Evolutionary conservation across 2,888 invertebrate genomes (phyloP).

Genomic region (Spicauda simplicius): DNA sequence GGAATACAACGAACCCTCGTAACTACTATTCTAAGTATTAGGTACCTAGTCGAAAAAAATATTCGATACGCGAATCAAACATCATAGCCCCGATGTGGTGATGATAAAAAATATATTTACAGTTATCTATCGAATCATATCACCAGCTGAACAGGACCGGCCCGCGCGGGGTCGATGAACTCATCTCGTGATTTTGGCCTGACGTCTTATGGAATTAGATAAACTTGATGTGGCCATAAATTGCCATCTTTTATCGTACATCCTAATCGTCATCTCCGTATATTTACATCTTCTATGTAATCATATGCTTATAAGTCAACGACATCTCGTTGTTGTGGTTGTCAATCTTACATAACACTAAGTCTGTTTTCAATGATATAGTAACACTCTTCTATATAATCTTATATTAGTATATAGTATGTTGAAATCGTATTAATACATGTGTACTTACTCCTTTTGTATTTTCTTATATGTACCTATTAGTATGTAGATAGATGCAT

Average conservation of each 20-base stretch:
- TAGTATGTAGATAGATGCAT: too few relatives aligned
- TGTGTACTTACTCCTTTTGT: too few relatives aligned
- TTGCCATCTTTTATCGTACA: not conserved
- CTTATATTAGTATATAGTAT: too few relatives aligned
- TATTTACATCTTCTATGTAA: not conserved
- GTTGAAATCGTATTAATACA: too few relatives aligned
- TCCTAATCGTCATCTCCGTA: not conserved
- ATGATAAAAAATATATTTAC: constrained; percentile 76
- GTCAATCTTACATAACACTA: too few relatives aligned
- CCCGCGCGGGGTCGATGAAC: constrained; percentile 58
- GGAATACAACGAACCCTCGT: too few relatives aligned
- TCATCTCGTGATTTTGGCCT: constrained; percentile 65
- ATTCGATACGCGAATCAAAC: constrained; percentile 64
- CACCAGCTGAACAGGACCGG: constrained; percentile 69
- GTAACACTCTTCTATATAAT: too few relatives aligned
- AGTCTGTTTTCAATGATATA: too few relatives aligned
- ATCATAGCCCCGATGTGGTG: constrained; percentile 65
- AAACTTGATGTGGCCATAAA: constrained; percentile 52
- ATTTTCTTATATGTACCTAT: too few relatives aligned
- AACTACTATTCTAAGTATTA: too few relatives aligned
- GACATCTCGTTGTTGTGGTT: not conserved
- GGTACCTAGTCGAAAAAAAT: constrained; percentile 37
- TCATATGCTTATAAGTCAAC: not conserved
- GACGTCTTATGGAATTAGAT: constrained; percentile 60
- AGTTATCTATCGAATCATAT: constrained; percentile 82